Base-by-base conservation (phyloP, 2,797 vertebrate genomes). In the Gobio occitaniae region DNA sequence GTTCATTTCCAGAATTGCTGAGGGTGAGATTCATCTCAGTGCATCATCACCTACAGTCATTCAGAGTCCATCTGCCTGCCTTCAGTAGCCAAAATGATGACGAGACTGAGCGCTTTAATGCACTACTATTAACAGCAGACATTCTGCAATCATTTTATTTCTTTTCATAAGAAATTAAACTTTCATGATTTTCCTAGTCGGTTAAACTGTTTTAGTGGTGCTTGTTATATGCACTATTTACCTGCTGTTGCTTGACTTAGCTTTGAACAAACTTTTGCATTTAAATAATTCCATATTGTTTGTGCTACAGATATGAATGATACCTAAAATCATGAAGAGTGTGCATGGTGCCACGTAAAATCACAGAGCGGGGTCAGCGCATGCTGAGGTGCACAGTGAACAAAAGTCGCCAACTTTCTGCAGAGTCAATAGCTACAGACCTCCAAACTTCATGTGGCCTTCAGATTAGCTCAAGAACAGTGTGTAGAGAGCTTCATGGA, bases 41-140 rank as follows among this genome's bases (percentile, higher is more conserved):
- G 83, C 65, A 81, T 71, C 78, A 85, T 85, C 54, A 82, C 72
- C 83, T 66, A 65, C 66, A 82, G 54, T 78, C 86, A 78, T 66
- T 72, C 36, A 84, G 52, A 77, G 79, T 78, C 83, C 69, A 68
- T 84, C 82, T 87, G 78, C 70, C 65, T 70, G 41, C 25, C 13
- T 63, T 77, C 32, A 72, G 21, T 17, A 75, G 63, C 75, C 78
- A 84, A 84, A 61, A 56, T 5, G 12, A 38, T 41, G 61, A 68
- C 47, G 50, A 68, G 21, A 61, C 9, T n/a, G 41, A 32, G 38
- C 16, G 13, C 15, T 80, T 79, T 74, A 71, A 65, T 54, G 8
- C n/a, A 1, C 11, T 16, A 11, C 12, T 63, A 48, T 32, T 69
- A 69, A 54, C 72, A 68, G 9, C 3, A 68, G 5, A 25, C 21